These are phyloP conservation scores for Neomicropteryx cornuta DNA, from an alignment of 1,140 invertebrate species.

Conservation along the genomic window DNA sequence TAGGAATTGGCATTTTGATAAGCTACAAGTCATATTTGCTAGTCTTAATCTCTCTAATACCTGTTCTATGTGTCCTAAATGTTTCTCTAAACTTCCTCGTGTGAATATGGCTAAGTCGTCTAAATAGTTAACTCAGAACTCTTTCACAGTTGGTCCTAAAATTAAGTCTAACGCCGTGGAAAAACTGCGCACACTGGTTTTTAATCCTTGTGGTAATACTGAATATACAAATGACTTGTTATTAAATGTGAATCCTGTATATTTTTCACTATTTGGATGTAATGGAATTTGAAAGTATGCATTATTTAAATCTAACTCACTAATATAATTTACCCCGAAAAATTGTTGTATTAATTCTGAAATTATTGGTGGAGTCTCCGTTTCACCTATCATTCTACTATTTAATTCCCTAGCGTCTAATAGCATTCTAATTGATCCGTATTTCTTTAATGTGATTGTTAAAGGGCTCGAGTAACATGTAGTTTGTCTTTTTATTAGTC, in stretches of 20 bases:
- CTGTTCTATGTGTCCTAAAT: constrained; percentile 7
- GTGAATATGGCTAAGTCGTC: constrained; percentile 8
- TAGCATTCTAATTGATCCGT: constrained; percentile 15
- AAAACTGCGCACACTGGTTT: constrained; percentile 16
- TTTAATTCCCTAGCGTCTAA: constrained; percentile 19
- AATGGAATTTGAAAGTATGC: constrained; percentile 20
- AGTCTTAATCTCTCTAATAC: constrained; percentile 7
- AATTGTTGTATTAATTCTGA: constrained; percentile 14
- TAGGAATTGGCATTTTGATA: constrained; percentile 12
- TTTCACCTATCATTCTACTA: constrained; percentile 12
- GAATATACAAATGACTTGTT: constrained; percentile 12
- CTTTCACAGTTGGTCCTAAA: constrained; percentile 9
- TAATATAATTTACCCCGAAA: constrained; percentile 9
- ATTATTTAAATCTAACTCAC: constrained; percentile 14
- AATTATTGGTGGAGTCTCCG: constrained; percentile 9
- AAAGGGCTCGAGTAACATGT: constrained; percentile 18
- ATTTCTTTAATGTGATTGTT: constrained; percentile 11
- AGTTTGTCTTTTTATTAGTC: constrained; percentile 13
- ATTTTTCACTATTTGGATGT: constrained; percentile 9
- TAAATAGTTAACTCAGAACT: constrained; percentile 1
- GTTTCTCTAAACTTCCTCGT: constrained; percentile 6
- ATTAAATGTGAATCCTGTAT: constrained; percentile 16
- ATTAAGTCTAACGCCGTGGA: constrained; percentile 10
- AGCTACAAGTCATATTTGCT: constrained; percentile 9
- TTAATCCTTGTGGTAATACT: constrained; percentile 17